phyloP scores from a whole-genome alignment of 1,140 invertebrate species.

The Teleopsis dalmanni region DNA sequence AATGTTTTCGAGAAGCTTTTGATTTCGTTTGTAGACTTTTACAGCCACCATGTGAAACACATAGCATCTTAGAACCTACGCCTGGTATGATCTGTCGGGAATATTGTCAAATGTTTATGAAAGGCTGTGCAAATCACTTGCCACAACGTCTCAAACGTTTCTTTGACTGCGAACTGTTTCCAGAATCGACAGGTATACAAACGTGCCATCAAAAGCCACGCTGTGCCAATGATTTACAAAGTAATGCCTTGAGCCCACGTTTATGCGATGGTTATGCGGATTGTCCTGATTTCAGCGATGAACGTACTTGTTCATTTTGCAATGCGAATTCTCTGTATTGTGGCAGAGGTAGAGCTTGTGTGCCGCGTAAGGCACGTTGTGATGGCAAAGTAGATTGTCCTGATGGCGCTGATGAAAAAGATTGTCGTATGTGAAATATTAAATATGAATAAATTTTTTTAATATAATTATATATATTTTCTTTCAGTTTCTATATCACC shows the following conservation, averaged over 20 bases:
- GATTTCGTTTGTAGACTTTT: slow-evolving; percentile 79
- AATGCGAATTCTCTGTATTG: slow-evolving; percentile 62
- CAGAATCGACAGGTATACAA: slow-evolving; percentile 64
- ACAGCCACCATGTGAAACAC: slow-evolving; percentile 63
- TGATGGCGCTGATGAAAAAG: slow-evolving; percentile 77
- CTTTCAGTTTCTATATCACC: slow-evolving; percentile 65
- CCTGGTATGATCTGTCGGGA: slow-evolving; percentile 60
- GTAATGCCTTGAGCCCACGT: slow-evolving; percentile 60
- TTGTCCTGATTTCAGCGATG: slow-evolving; percentile 75
- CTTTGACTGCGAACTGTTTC: slow-evolving; percentile 73
- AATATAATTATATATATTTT: background rate
- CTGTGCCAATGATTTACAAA: slow-evolving; percentile 63
- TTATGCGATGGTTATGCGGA: slow-evolving; percentile 81
- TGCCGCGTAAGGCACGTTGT: slow-evolving; percentile 63
- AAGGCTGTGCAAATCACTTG: slow-evolving; percentile 68
- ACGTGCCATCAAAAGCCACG: slow-evolving; percentile 69
- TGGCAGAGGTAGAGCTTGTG: slow-evolving; percentile 65
- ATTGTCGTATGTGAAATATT: slow-evolving; percentile 61
- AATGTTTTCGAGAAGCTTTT: slow-evolving; percentile 75
- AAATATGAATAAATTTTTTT: background rate
- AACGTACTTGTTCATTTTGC: slow-evolving; percentile 70
- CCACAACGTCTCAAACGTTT: slow-evolving; percentile 59
- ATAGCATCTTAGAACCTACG: slow-evolving; percentile 29
- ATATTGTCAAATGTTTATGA: slow-evolving; percentile 78
- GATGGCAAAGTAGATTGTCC: slow-evolving; percentile 76